A percentile compares a stretch with the other conserved stretches of the same genome.
Conservation (phyloP, 1,140 invertebrate genomes). For the Gryllus bimaculatus region DNA sequence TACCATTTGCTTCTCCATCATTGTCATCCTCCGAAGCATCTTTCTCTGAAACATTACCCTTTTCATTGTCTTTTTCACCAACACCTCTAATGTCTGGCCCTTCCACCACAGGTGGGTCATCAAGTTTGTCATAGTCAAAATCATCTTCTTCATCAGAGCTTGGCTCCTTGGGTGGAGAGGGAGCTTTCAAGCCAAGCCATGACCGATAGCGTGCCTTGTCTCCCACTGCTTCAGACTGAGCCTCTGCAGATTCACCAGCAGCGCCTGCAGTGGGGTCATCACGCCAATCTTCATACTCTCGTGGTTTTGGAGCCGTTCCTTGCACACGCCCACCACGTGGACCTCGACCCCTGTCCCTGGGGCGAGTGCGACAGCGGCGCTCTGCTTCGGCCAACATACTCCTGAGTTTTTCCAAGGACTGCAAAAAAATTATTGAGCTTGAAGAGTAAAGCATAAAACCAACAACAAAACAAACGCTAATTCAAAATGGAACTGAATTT, state of each 20-base stretch:
- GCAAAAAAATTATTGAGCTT: conserved; percentile 23
- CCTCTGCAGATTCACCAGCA: not conserved
- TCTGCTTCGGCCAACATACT: conserved; percentile 43
- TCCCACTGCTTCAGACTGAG: conserved; percentile 11
- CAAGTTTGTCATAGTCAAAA: not conserved
- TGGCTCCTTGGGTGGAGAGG: not conserved
- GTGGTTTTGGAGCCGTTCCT: not conserved
- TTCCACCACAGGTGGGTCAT: not conserved
- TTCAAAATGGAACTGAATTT: not conserved
- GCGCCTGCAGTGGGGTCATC: not conserved
- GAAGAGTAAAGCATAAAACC: not conserved
- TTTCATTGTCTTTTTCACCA: not conserved
- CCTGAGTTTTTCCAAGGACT: conserved; percentile 45
- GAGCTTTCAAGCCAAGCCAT: not conserved
- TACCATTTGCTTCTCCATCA: not conserved
- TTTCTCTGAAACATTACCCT: not conserved
- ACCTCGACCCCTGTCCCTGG: not conserved
- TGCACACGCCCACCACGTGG: not conserved
- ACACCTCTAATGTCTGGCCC: not conserved
- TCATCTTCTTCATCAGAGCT: not conserved
- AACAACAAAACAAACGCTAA: not conserved
- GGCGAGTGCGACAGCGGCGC: conserved; percentile 18
- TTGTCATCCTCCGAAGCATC: not conserved
- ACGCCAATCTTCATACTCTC: not conserved
- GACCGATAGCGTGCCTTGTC: not conserved